Evolutionary conservation across 2,888 invertebrate species (phyloP), one percentile per base, ranked within the genome.

Genomic region (Metacarcinus magister): DNA sequence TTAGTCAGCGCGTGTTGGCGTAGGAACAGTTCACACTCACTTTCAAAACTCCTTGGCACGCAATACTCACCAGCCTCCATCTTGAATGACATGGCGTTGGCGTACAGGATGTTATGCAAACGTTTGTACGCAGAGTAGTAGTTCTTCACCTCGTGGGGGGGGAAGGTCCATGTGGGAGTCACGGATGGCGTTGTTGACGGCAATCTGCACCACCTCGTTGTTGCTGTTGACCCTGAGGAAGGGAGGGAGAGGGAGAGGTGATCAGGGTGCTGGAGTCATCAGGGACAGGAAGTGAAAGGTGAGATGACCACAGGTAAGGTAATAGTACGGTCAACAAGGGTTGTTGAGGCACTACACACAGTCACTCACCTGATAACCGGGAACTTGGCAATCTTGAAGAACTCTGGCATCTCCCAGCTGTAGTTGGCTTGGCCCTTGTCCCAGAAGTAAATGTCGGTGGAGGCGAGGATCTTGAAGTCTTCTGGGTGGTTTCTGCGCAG

Each of bases 391-490:
- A 97, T 96, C 92, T 96, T 96, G 67, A 95, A 95, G 94, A 97
- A 97, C 48, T 96, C 87, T 0, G 91, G 90, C 96, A 95, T 97
- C 94, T 97, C 97, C 96, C 96, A 94, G 28, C 46, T 8, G 87
- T 46, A 95, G 54, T 96, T 96, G 54, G 95, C 96, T 32, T 95
- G 93, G 0, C 97, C 97, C 92, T 96, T 96, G 96, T 97, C 97
- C 96, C 96, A 96, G 96, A 96, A 97, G 93, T 97, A 96, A 43
- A 96, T 94, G 93, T 95, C 95, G 60, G 98, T 98, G 28, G 97
- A 98, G 0, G 98, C 98, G 3, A 99, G 98, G 93, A 98, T 97
- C 13, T 98, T 97, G 97, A 98, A 98, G 94, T 98, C 98, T 32
- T 98, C 97, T 0, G 98, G 98, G 97, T 98, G 97, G 0, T 98